Evolutionary conservation across 2,113 vertebrate species (phyloP).

Genomic region (Caranx melampygus): DNA sequence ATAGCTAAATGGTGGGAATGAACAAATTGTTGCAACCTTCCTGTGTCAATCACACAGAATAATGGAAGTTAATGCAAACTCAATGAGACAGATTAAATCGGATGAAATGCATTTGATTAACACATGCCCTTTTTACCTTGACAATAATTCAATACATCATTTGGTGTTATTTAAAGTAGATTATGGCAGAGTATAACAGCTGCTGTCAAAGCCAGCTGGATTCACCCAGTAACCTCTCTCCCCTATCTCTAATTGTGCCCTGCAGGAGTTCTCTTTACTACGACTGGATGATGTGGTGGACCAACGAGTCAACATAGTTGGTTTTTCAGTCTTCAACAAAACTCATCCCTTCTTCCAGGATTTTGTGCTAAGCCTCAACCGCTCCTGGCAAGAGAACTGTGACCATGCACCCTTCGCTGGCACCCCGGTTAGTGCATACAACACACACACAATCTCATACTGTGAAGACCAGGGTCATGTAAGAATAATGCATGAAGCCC

Average conservation of each 20-base stretch:
- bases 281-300: conserved; percentile 90
- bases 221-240: conserved; percentile 24
- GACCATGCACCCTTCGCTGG: conserved; percentile 95
- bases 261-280: conserved; percentile 94
- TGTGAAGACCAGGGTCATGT: conserved; percentile 3
- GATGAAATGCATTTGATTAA: conserved; percentile 58
- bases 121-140: conserved; percentile 47
- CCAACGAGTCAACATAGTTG: conserved; percentile 93
- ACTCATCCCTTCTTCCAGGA: conserved; percentile 96
- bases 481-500: conserved; percentile 11
- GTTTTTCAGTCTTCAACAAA: conserved; percentile 97
- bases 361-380: conserved; percentile 95
- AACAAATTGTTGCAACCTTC: conserved; percentile 47
- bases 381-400: conserved; percentile 99
- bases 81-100: conserved; percentile 51
- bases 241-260: conserved; percentile 31
- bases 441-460: conserved; percentile 26
- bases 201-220: background rate
- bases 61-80: conserved; percentile 59
- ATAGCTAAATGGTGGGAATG: conserved; percentile 39
- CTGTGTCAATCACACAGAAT: conserved; percentile 55
- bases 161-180: conserved; percentile 33
- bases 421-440: conserved; percentile 88
- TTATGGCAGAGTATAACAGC: conserved; percentile 20
- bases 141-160: conserved; percentile 42